phyloP scores from a whole-genome alignment of 2,113 vertebrate genomes.

The Corythaixoides concolor region DNA sequence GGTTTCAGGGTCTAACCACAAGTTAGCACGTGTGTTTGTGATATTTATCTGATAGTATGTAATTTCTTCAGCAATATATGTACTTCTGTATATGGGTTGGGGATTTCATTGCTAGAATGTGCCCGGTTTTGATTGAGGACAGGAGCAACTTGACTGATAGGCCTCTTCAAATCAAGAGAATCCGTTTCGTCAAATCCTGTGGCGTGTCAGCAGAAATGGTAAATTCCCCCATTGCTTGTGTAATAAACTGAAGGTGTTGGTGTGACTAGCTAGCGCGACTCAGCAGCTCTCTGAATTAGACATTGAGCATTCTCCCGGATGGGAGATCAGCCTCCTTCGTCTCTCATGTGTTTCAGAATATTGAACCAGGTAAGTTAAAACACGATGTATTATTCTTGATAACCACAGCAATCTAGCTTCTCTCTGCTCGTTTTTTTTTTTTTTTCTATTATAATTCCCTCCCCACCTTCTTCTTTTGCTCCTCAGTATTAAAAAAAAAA shows the following conservation, averaged over 20 bases:
- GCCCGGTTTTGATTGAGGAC: neutral
- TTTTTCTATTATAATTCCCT: neutral
- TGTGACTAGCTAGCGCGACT: neutral
- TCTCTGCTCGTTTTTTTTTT: neutral
- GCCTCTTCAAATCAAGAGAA: neutral
- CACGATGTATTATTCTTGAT: neutral
- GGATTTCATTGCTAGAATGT: neutral
- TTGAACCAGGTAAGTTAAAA: neutral
- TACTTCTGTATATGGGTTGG: neutral
- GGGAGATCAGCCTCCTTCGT: slow-evolving; percentile 6
- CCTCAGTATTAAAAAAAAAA: neutral
- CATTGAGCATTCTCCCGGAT: neutral
- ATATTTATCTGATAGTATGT: neutral
- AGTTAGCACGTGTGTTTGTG: neutral
- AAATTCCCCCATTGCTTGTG: neutral
- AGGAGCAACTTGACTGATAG: neutral
- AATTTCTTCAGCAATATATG: neutral
- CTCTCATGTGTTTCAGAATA: neutral
- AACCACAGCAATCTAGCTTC: neutral
- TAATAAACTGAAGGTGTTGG: neutral
- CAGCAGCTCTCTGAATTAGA: neutral
- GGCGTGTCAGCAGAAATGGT: neutral
- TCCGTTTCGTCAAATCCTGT: neutral
- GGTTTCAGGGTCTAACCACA: neutral
- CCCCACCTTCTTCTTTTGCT: neutral